Base-by-base conservation (phyloP, 92 coral and sea anemone genomes). In the Paramuricea clavata region DNA sequence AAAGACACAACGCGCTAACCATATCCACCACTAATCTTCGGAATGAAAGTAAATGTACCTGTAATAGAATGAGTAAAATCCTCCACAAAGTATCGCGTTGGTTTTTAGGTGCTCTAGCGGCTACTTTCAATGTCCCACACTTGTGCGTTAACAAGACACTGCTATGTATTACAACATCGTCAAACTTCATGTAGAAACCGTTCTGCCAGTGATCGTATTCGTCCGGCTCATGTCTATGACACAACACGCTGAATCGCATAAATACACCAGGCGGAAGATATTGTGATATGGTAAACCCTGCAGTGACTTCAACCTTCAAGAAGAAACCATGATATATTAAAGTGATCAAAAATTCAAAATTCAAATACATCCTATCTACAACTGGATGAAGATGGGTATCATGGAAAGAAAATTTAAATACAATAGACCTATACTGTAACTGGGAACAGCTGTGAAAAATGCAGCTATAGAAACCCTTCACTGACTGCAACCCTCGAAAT, bases 221-320 rank as follows among this genome's bases (percentile, higher is more conserved):
- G 15, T 91, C 90, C 22, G 32, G 79, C 8, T 71, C 92, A 47
- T 78, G 91, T 13, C 91, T 68, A 84, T 92, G 93, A 86, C 98
- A 91, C 27, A 89, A 93, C 16, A 94, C 95, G 43, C 98, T 93
- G 52, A 95, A 87, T 2, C 98, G 95, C 50, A 94, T 95, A 83
- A 95, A 95, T 81, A 94, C 52, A 22, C 98, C 95, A 26, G 76
- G 54, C 26, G 98, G 98, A 27, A 95, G 76, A 89, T 92, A 93
- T 57, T 85, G 88, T 56, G 80, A 72, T 62, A 89, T 87, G 60
- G 88, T 74, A 54, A 87, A 87, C 31, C 47, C 84, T 47, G 89
- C 75, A 44, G 81, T 72, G 4, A 87, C 74, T 90, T 94, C 95
- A 33, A 31, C 83, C 97, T 94, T 78, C 28, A 17, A 41, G 6